phyloP scores from a whole-genome alignment of 2,113 vertebrate genomes.

The Meles meles region DNA sequence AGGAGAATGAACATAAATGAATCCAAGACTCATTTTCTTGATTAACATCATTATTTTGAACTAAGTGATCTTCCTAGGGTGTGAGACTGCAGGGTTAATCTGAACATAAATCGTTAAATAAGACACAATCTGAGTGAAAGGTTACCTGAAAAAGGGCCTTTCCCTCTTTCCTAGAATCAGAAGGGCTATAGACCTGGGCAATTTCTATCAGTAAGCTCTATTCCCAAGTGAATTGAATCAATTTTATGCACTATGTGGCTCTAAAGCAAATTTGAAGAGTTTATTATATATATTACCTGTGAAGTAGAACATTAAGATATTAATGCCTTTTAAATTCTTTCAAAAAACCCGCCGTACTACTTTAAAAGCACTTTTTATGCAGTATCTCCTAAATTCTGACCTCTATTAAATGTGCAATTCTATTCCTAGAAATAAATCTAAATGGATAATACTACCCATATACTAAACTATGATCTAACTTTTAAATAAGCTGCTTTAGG shows the following conservation, averaged over 20 bases:
- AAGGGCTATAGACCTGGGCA: neutral
- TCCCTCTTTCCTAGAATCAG: neutral
- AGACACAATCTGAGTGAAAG: neutral
- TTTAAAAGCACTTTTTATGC: neutral
- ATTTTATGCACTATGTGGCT: neutral
- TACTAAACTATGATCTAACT: neutral
- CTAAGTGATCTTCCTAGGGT: neutral
- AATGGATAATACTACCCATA: neutral
- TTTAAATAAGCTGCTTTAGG: neutral
- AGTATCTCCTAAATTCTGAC: neutral
- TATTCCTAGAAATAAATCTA: neutral
- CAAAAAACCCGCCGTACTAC: neutral
- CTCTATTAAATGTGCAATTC: neutral
- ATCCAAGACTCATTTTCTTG: neutral
- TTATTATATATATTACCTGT: neutral
- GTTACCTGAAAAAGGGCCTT: neutral
- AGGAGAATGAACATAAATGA: neutral
- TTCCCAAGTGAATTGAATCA: neutral
- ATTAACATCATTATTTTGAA: neutral
- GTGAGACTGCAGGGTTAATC: neutral
- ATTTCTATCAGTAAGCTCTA: neutral
- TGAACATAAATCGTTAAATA: neutral
- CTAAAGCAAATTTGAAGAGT: neutral
- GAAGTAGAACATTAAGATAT: neutral
- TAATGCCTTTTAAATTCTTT: neutral